Evolutionary conservation across 2,113 vertebrate genomes (phyloP).

Genomic region (Calidris pugnax): DNA sequence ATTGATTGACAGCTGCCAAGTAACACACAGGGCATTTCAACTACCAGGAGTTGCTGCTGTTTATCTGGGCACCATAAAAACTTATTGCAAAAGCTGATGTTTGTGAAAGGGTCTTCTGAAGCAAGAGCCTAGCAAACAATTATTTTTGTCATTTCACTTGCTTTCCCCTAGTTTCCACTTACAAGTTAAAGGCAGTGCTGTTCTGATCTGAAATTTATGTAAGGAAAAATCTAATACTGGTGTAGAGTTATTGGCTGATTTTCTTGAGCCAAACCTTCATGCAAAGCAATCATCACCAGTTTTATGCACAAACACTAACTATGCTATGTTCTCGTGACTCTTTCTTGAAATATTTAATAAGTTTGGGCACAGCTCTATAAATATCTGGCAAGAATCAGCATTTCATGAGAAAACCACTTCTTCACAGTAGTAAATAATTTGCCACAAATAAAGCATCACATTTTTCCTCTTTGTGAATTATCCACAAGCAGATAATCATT

Average conservation of each 20-base stretch:
- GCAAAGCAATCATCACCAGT: neutral
- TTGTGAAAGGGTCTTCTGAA: neutral
- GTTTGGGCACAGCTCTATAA: neutral
- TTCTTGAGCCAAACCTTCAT: neutral
- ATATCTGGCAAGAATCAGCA: neutral
- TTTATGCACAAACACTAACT: neutral
- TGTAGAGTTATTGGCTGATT: neutral
- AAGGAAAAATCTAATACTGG: neutral
- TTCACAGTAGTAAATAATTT: neutral
- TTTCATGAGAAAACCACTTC: neutral
- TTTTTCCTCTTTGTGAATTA: neutral
- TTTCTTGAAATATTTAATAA: neutral
- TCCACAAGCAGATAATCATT: neutral
- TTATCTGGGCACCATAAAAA: neutral
- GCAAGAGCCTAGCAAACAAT: neutral
- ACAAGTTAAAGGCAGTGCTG: neutral
- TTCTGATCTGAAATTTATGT: neutral
- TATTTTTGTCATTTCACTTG: neutral
- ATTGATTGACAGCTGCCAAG: constrained; percentile 8
- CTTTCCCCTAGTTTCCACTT: neutral
- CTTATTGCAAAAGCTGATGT: neutral
- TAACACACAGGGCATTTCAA: neutral
- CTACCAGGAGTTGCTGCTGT: neutral
- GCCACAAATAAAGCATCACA: neutral
- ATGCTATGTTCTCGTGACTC: fast-evolving